Base-by-base conservation (phyloP, 2,113 vertebrate genomes). In the Forbesichthys agassizii region DNA sequence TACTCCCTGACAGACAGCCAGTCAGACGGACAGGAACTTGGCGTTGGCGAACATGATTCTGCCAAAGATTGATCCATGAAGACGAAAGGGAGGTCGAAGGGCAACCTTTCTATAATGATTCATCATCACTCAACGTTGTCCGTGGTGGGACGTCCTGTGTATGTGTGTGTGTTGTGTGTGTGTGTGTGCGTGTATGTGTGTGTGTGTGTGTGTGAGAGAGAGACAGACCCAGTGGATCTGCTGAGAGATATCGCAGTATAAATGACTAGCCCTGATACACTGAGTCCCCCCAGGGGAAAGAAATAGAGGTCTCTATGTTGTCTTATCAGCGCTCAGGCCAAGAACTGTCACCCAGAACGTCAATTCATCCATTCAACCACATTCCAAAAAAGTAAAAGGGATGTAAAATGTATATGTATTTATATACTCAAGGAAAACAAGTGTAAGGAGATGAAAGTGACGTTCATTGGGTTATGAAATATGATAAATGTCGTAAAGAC, bases 21-120 rank as follows among this genome's bases (percentile, higher is more conserved):
- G 77, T 74, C 83, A 79, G 77, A 87, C 73, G 81, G 86, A 88
- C 86, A 82, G 81, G 69, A 86, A 88, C 83, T 88, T 88, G 88
- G 88, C 88, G 88, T 82, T 63, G 78, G 87, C 87, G 87, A 90
- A 88, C 84, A 86, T 82, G 77, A 82, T 81, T 81, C 82, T 86
- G 86, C 87, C 90, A 88, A 75, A 86, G 86, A 88, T 74, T 81
- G 82, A 89, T 86, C 82, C 79, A 90, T 88, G 88, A 86, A 88
- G 86, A 88, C 85, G 73, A 71, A 62, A 74, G 66, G 69, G 80
- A 84, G 85, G 83, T 87, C 73, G 60, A 81, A 89, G 89, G 86
- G 78, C 84, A 84, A 58, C 71, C 77, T 83, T 73, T 78, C 80
- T 67, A 74, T 87, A 89, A 90, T 91, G 85, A 88, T 74, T 91